Evolutionary conservation across 2,797 vertebrate species (phyloP), one percentile per base, ranked within the genome.

Genomic region (Enteromius unitaeniatus): DNA sequence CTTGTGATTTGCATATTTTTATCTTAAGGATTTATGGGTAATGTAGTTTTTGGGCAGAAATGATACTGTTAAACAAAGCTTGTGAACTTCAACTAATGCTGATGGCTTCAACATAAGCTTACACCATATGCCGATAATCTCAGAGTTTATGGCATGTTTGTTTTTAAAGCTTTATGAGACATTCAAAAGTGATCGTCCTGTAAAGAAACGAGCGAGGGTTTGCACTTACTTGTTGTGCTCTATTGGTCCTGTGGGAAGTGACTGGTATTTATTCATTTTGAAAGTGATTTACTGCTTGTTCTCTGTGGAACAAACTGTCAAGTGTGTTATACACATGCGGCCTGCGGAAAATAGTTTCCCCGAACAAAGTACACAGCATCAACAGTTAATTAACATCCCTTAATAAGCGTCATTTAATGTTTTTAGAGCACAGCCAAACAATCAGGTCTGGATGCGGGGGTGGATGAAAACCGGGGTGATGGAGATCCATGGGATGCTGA

Each of bases 381-480:
- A 47, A 49, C 37, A 49, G 42, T 34, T 73, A 81, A 74, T 74
- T 75, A 40, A 23, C 45, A 9, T 31, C 9, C 17, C 53, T 65
- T 76, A 83, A 45, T 58, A 42, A 83, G 73, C 62, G 55, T 31
- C 0, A 49, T 77, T 65, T 65, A 8, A 19, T 68, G 21, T 82
- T 62, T 64, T 55, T n/a, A 55, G 37, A 53, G 60, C 28, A 2
- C 58, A 55, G 62, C 47, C 70, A 64, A 64, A 14, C 26, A 40
- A 60, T 77, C 55, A 62, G 23, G 55, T 31, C 76, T 47, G 40
- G 75, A 19, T 64, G 40, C 31, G 65, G 55, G 31, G 58, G 84
- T 73, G 81, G 51, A 79, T 51, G 62, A 69, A 72, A 85, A 79
- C 68, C 79, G 82, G 69, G 17, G 67, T 45, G 53, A 65, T 58